Percentiles rank a stretch among this genome's conserved stretches.
phyloP scores from a whole-genome alignment of 2,113 vertebrate genomes.

The Gila orcuttii region DNA sequence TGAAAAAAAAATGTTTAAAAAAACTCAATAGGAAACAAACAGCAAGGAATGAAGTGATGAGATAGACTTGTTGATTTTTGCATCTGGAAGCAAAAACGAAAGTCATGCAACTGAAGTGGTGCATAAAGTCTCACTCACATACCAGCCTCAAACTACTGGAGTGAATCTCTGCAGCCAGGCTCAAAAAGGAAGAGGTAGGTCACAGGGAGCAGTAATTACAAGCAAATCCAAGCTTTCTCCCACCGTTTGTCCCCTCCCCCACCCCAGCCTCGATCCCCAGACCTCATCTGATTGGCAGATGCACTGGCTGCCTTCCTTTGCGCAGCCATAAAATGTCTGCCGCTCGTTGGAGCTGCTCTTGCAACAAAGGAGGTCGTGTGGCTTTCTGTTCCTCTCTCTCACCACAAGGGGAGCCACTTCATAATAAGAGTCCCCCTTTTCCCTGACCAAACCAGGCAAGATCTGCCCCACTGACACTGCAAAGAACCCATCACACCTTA shows the following conservation, averaged over 20 bases:
- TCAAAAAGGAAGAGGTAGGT: constrained; percentile 51
- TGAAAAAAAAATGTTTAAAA: neutral
- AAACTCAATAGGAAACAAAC: neutral
- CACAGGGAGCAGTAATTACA: constrained; percentile 58
- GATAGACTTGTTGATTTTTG: constrained; percentile 23
- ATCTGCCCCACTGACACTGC: constrained; percentile 36
- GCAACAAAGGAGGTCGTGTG: constrained; percentile 78
- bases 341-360: constrained; percentile 72
- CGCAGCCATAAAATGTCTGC: constrained; percentile 73
- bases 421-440: constrained; percentile 58
- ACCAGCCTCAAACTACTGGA: constrained; percentile 50
- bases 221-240: constrained; percentile 57
- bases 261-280: constrained; percentile 46
- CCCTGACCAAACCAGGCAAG: constrained; percentile 37
- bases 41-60: constrained; percentile 4
- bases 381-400: constrained; percentile 66
- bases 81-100: constrained; percentile 24
- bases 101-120: constrained; percentile 32
- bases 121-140: constrained; percentile 53
- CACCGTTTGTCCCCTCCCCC: constrained; percentile 50
- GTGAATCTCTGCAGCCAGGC: constrained; percentile 49
- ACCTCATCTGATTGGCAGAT: constrained; percentile 74
- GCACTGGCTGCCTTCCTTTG: constrained; percentile 74
- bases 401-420: constrained; percentile 67
- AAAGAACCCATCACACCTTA: neutral